Evolutionary conservation across 2,113 vertebrate species (phyloP).

Genomic region (Eonycteris spelaea): DNA sequence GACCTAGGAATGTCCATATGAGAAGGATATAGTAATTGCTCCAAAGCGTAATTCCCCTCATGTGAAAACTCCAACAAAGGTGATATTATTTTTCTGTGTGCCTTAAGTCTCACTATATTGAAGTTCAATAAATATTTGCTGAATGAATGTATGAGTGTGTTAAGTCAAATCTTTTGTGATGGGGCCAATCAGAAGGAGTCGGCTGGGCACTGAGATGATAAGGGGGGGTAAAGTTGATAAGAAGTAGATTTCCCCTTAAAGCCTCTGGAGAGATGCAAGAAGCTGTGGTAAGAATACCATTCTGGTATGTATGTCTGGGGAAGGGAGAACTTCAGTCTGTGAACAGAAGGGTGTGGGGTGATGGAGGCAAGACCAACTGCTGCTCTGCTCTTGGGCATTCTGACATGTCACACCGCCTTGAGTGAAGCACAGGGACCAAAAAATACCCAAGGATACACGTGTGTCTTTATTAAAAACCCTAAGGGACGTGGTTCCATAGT

Average conservation of each 20-base stretch:
- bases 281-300: not conserved
- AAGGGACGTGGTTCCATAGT: no score
- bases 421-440: not conserved
- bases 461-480: not conserved
- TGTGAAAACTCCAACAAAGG: not conserved
- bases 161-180: not conserved
- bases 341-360: not conserved
- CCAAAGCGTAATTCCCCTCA: not conserved
- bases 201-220: not conserved
- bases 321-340: not conserved
- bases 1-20: not conserved
- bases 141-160: not conserved
- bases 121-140: not conserved
- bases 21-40: not conserved
- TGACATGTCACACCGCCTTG: not conserved
- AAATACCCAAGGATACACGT: not conserved
- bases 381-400: not conserved
- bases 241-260: not conserved
- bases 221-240: not conserved
- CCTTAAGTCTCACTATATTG: constrained; percentile 7
- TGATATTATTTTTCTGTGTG: not conserved
- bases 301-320: not conserved
- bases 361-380: not conserved
- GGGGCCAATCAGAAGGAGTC: not conserved
- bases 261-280: not conserved